Conservation (phyloP, 2,888 invertebrate genomes). For the Mesochorus sp. region DNA sequence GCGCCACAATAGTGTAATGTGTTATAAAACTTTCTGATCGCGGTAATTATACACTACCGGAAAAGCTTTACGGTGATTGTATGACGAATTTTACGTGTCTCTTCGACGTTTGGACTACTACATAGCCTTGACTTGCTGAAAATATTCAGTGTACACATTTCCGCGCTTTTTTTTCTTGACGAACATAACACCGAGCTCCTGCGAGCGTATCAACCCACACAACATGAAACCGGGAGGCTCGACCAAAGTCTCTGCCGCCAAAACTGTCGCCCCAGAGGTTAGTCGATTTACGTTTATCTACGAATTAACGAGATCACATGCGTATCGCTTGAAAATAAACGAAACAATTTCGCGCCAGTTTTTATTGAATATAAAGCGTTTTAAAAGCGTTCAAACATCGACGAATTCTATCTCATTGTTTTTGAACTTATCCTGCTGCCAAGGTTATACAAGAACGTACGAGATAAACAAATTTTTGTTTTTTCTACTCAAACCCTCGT, state of each 20-base stretch:
- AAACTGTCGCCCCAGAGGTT: constrained; percentile 75
- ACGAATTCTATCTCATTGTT: neutral
- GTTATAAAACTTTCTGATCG: neutral
- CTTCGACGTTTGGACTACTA: too few species aligned
- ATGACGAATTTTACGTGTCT: too few species aligned
- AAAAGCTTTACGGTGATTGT: too few species aligned
- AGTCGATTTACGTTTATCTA: constrained; percentile 58
- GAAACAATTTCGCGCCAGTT: neutral
- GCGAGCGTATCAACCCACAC: constrained; percentile 28
- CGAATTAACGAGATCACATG: too few species aligned
- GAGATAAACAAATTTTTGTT: too few species aligned
- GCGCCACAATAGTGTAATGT: neutral
- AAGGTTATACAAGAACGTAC: too few species aligned
- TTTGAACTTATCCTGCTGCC: too few species aligned
- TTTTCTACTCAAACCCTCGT: too few species aligned
- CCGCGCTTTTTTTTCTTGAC: neutral
- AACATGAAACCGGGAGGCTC: constrained; percentile 76
- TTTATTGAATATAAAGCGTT: neutral
- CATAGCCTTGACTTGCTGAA: too few species aligned
- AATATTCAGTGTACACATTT: too few species aligned
- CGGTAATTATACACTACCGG: neutral
- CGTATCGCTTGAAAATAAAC: too few species aligned
- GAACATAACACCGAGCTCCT: constrained; percentile 26
- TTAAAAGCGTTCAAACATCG: neutral
- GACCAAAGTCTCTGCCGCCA: constrained; percentile 73